Percentiles rank a stretch among this genome's conserved stretches.
phyloP scores from a whole-genome alignment of 2,888 invertebrate species.

The Boloria euphrosyne region DNA sequence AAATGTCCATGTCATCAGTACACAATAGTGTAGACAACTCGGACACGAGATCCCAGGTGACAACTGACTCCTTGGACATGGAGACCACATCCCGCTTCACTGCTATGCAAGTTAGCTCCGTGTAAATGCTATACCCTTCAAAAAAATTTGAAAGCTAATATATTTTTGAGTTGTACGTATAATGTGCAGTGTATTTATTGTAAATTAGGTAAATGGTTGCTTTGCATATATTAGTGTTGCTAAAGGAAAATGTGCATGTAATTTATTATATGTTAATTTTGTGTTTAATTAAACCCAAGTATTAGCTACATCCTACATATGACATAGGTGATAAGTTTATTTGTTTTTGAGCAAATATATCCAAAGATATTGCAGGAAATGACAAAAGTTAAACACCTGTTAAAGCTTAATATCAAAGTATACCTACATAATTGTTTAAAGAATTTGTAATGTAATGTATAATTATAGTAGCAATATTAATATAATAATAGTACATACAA shows the following conservation, averaged over 20 bases:
- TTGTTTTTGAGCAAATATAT: not conserved
- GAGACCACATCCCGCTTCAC: conserved; percentile 78
- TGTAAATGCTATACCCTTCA: conserved; percentile 52
- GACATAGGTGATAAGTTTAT: conserved; percentile 1
- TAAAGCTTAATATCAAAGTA: no score
- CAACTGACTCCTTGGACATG: conserved; percentile 76
- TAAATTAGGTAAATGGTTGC: conserved; percentile 5
- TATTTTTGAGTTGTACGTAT: not conserved
- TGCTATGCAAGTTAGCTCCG: conserved; percentile 84
- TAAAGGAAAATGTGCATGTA: not conserved
- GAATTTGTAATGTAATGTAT: no score
- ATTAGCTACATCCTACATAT: no score
- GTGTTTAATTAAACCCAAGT: not conserved
- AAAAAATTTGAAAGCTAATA: conserved; percentile 1
- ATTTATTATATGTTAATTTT: not conserved
- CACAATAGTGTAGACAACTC: conserved; percentile 71
- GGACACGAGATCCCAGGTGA: conserved; percentile 75
- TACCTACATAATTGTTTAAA: no score
- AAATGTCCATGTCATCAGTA: conserved; percentile 70
- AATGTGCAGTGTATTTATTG: not conserved
- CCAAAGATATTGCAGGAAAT: no score
- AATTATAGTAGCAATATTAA: no score
- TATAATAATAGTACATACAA: no score
- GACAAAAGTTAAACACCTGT: no score
- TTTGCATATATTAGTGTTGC: conserved; percentile 7